phyloP scores from a whole-genome alignment of 1,140 invertebrate species.

The Scaptomyza montana region DNA sequence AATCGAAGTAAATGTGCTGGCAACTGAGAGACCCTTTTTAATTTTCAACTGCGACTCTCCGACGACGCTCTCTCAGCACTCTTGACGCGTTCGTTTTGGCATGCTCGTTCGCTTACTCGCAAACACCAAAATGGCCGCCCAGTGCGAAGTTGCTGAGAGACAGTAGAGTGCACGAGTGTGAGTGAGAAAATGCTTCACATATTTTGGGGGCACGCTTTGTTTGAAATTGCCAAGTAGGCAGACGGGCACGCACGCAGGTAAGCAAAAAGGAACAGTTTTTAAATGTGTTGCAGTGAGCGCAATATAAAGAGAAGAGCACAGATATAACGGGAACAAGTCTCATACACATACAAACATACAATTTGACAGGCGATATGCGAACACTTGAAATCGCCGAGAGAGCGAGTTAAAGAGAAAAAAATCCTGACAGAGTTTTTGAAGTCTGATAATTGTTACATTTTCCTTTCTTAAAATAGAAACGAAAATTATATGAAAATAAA shows the following conservation, averaged over 20 bases:
- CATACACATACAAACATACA: slow-evolving; percentile 15
- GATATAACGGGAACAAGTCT: slow-evolving; percentile 65
- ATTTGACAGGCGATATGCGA: slow-evolving; percentile 29
- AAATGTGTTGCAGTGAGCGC: slow-evolving; percentile 68
- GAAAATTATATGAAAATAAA: slow-evolving; percentile 23
- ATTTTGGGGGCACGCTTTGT: slow-evolving; percentile 72
- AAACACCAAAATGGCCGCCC: slow-evolving; percentile 58
- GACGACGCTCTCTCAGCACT: slow-evolving; percentile 40
- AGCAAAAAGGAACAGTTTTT: slow-evolving; percentile 58
- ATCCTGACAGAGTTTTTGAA: slow-evolving; percentile 39
- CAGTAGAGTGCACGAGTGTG: slow-evolving; percentile 26
- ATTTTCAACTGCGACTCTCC: slow-evolving; percentile 49
- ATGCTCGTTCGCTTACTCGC: slow-evolving; percentile 55
- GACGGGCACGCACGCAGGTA: slow-evolving; percentile 51
- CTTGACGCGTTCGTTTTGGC: slow-evolving; percentile 59
- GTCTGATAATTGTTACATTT: slow-evolving; percentile 34
- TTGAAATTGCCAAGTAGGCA: slow-evolving; percentile 69
- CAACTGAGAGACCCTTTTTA: slow-evolving; percentile 64
- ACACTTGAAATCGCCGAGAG: slow-evolving; percentile 46
- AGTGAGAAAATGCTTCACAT: slow-evolving; percentile 54
- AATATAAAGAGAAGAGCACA: slow-evolving; percentile 52
- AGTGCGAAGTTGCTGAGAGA: slow-evolving; percentile 63
- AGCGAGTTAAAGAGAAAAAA: slow-evolving; percentile 35
- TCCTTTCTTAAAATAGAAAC: slow-evolving; percentile 43
- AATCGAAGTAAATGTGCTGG: slow-evolving; percentile 71